Evolutionary conservation across 2,797 vertebrate genomes (phyloP), one percentile per base, ranked within the genome.

Genomic region (Bucorvus abyssinicus): DNA sequence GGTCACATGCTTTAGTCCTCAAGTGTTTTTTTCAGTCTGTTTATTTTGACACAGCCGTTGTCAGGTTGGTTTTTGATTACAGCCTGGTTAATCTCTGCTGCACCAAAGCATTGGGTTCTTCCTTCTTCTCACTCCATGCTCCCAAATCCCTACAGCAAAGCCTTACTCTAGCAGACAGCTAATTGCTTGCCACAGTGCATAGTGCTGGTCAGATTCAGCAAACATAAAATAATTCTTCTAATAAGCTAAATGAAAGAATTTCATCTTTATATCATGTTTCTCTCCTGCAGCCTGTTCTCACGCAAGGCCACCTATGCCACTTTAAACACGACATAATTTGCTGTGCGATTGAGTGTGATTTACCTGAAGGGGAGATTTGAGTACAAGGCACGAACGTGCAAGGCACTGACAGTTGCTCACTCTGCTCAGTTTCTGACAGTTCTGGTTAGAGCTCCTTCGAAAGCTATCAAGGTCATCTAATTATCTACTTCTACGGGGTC

Each of bases 111-210:
- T 32, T 3, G 1, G 6, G 29, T 42, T 90, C 49, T 42, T 61
- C 44, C 17, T 81, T 29, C 47, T 84, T 19, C 45, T 84, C 52
- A 5, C 32, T 56, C 56, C 78, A 79, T 44, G 49, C 52, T 75
- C 78, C 67, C 86, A 95, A 94, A 93, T 88, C 57, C 55, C 63
- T 40, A 52, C 49, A 81, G 53, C 45, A 83, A 94, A 83, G 56
- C 65, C 45, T 81, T 38, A 45, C 23, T 27, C n/a, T 32, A 38
- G 57, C 80, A 90, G 75, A 27, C 21, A 71, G 50, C 30, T 19
- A 50, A 50, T 36, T 6, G 17, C 47, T 61, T 83, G 64, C 74
- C 73, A 38, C 30, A 47, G 24, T 12, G 32, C 47, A 18, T 3
- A 68, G 65, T 30, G 52, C 4, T 44, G 16, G 45, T 14, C 64